Percentiles rank a stretch among this genome's conserved stretches.
phyloP scores from a whole-genome alignment of 2,888 invertebrate genomes.

The Peribatodes rhomboidaria region DNA sequence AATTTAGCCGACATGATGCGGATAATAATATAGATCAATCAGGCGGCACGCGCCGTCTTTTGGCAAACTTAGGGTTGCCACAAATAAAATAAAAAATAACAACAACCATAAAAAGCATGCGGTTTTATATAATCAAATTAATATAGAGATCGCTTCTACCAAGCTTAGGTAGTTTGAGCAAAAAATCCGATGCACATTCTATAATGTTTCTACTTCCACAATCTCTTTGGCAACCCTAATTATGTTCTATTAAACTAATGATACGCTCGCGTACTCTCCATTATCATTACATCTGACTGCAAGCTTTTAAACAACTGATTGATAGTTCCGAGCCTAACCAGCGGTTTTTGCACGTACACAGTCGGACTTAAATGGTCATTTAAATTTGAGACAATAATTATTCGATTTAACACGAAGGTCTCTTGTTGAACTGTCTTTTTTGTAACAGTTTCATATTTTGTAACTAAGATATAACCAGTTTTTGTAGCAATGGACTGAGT shows the following conservation, averaged over 20 bases:
- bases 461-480: slow-evolving; percentile 17
- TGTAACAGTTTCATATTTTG: slow-evolving; percentile 19
- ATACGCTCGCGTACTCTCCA: slow-evolving; percentile 58
- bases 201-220: not conserved
- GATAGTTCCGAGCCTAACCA: slow-evolving; percentile 46
- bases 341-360: slow-evolving; percentile 38
- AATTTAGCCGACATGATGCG: slow-evolving; percentile 56
- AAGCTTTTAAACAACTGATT: slow-evolving; percentile 46
- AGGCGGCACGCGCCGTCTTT: slow-evolving; percentile 68
- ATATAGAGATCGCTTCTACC: not conserved
- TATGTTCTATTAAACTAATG: slow-evolving; percentile 52
- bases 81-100: not conserved
- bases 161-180: not conserved
- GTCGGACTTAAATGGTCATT: slow-evolving; percentile 8
- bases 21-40: slow-evolving; percentile 64
- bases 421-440: slow-evolving; percentile 4
- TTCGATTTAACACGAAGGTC: slow-evolving; percentile 10
- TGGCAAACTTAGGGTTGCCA: slow-evolving; percentile 51
- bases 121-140: not conserved
- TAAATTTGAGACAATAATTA: slow-evolving; percentile 28
- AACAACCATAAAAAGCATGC: not conserved
- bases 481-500: slow-evolving; percentile 9
- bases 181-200: not conserved
- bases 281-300: slow-evolving; percentile 56
- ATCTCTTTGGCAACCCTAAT: slow-evolving; percentile 50